A percentile compares a stretch with the other conserved stretches of the same genome.
phyloP scores from a whole-genome alignment of 2,888 invertebrate species.

The Himalopsyche anomala region DNA sequence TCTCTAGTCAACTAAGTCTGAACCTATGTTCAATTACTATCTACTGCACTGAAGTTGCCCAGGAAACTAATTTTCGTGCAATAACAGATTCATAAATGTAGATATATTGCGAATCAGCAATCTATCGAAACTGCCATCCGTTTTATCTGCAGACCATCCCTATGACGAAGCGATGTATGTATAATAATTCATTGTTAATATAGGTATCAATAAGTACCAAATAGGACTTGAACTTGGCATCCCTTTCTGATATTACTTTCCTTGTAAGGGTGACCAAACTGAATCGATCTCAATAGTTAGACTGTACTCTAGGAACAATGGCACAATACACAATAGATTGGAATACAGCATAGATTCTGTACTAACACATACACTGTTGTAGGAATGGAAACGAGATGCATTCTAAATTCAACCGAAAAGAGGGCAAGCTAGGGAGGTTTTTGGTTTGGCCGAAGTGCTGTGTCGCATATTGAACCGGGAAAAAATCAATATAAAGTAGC shows the following conservation, averaged over 20 bases:
- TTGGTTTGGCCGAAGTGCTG: constrained; percentile 46
- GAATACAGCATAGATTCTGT: not conserved
- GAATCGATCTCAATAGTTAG: constrained; percentile 12
- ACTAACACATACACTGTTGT: constrained; percentile 11
- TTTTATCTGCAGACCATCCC: too few species aligned
- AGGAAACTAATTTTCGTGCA: too few species aligned
- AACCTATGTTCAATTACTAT: too few species aligned
- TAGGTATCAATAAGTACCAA: too few species aligned
- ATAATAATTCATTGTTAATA: too few species aligned
- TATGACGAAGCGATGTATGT: too few species aligned
- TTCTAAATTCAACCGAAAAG: constrained; percentile 26
- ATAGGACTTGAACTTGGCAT: constrained; percentile 19
- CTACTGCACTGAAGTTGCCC: too few species aligned
- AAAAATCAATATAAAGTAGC: constrained; percentile 53
- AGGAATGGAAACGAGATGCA: constrained; percentile 19
- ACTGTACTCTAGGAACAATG: constrained; percentile 27
- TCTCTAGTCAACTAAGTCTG: too few species aligned
- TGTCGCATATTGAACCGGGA: constrained; percentile 46
- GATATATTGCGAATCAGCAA: too few species aligned
- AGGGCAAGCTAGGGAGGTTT: constrained; percentile 29
- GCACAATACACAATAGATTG: not conserved
- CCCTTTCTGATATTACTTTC: not conserved
- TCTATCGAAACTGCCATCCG: too few species aligned
- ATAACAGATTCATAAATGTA: too few species aligned
- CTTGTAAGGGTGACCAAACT: not conserved